Conservation (phyloP, 2,113 vertebrate genomes). For the Oryzias javanicus region DNA sequence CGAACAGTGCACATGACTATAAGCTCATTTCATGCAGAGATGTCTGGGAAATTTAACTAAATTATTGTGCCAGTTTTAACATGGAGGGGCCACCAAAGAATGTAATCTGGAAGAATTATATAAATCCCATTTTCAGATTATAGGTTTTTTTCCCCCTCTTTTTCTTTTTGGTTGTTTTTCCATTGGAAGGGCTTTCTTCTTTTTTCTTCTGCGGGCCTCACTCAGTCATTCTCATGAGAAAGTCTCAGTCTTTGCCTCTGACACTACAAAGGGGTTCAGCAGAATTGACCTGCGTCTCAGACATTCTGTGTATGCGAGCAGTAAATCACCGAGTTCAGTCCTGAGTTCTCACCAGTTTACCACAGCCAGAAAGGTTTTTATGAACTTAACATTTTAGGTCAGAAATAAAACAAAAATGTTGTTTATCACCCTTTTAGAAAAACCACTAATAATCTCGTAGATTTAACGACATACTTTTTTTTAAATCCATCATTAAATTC, state of each 20-base stretch:
- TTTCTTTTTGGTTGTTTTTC: constrained; percentile 31
- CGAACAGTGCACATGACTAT: constrained; percentile 13
- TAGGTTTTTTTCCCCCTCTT: constrained; percentile 11
- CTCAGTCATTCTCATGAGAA: constrained; percentile 66
- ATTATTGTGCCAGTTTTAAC: constrained; percentile 7
- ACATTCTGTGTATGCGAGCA: constrained; percentile 2
- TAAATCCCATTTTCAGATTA: constrained; percentile 60
- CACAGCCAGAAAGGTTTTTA: too few species aligned
- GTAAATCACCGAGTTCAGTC: background rate
- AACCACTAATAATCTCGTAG: too few species aligned
- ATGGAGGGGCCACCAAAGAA: background rate
- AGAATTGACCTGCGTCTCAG: constrained; percentile 18
- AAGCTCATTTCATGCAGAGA: constrained; percentile 33
- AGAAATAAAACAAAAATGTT: too few species aligned
- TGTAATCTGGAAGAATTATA: constrained; percentile 53
- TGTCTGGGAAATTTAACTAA: constrained; percentile 18
- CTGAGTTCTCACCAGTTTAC: too few species aligned
- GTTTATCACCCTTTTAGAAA: too few species aligned
- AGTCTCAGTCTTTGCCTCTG: constrained; percentile 33
- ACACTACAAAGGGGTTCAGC: constrained; percentile 24
- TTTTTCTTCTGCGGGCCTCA: constrained; percentile 25
- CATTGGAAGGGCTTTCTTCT: constrained; percentile 15
- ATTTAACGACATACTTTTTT: too few species aligned
- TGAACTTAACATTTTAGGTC: too few species aligned
- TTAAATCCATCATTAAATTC: too few species aligned